phyloP scores from a whole-genome alignment of 2,113 vertebrate genomes.

The Oncorhynchus tshawytscha region DNA sequence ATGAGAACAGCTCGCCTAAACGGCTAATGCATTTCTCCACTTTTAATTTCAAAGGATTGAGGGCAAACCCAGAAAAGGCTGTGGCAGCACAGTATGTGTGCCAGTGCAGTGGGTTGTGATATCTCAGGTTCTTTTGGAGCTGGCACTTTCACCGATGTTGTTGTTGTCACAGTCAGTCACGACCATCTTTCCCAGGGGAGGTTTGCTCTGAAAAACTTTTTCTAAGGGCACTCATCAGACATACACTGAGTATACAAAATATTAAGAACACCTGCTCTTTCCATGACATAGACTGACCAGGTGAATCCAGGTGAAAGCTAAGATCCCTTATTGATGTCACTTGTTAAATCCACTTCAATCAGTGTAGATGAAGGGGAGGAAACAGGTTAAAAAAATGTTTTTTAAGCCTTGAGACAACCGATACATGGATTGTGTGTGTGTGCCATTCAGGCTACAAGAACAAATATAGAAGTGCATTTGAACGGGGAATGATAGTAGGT shows the following conservation, averaged over 20 bases:
- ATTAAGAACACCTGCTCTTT: too few species aligned
- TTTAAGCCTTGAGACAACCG: too few species aligned
- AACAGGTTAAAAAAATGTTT: too few species aligned
- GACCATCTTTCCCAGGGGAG: background rate
- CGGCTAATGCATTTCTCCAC: conserved; percentile 51
- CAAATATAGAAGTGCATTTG: too few species aligned
- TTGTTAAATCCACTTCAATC: too few species aligned
- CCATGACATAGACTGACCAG: too few species aligned
- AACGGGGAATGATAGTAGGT: too few species aligned
- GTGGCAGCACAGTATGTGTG: conserved; percentile 11
- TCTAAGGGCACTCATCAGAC: conserved; percentile 28
- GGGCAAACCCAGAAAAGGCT: conserved; percentile 37
- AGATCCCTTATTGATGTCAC: too few species aligned
- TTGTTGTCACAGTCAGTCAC: conserved; percentile 4
- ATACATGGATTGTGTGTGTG: too few species aligned
- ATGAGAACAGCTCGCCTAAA: conserved; percentile 46
- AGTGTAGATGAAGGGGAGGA: too few species aligned
- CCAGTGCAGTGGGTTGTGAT: background rate
- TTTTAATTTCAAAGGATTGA: conserved; percentile 51
- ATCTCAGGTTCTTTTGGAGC: background rate
- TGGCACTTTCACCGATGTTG: conserved; percentile 18
- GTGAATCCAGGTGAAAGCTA: too few species aligned
- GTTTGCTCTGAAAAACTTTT: conserved; percentile 18
- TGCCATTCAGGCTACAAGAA: too few species aligned
- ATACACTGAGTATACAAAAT: background rate